A percentile compares a stretch with the other conserved stretches of the same genome.
phyloP scores from a whole-genome alignment of 2,888 invertebrate genomes.

The Habrosyne pyritoides region DNA sequence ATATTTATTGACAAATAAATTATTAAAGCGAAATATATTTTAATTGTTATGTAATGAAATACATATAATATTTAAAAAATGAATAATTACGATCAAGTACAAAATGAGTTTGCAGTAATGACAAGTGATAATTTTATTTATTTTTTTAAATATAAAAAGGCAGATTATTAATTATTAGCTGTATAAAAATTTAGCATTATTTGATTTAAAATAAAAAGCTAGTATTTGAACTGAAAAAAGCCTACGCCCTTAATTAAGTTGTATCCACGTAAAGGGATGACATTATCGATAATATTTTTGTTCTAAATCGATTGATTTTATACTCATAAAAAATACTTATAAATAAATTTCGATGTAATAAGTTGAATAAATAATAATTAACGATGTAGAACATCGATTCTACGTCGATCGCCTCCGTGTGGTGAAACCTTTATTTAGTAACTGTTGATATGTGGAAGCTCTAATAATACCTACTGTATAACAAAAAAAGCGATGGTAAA shows the following conservation, averaged over 20 bases:
- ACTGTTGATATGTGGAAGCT: neutral
- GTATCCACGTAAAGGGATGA: neutral
- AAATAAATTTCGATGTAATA: too few relatives aligned
- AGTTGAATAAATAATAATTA: too few relatives aligned
- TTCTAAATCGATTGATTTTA: neutral
- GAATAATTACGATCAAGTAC: neutral
- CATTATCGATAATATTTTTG: neutral
- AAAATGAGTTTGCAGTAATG: neutral
- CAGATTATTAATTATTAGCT: neutral
- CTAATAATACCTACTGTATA: constrained; percentile 4
- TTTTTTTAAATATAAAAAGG: neutral
- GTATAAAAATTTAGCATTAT: neutral
- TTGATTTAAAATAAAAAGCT: neutral
- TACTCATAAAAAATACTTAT: neutral
- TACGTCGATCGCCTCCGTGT: neutral
- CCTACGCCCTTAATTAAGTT: neutral
- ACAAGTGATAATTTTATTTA: constrained; percentile 9
- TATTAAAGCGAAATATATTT: neutral
- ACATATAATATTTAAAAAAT: neutral
- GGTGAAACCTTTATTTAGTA: neutral
- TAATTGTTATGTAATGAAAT: neutral
- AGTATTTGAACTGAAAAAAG: constrained; percentile 8
- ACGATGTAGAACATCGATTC: neutral
- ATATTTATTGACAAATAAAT: neutral
- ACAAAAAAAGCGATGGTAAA: constrained; percentile 15